These are phyloP conservation scores for Chloroceryle amazona DNA, from an alignment of 2,797 vertebrate genomes.

Conservation along the genomic window DNA sequence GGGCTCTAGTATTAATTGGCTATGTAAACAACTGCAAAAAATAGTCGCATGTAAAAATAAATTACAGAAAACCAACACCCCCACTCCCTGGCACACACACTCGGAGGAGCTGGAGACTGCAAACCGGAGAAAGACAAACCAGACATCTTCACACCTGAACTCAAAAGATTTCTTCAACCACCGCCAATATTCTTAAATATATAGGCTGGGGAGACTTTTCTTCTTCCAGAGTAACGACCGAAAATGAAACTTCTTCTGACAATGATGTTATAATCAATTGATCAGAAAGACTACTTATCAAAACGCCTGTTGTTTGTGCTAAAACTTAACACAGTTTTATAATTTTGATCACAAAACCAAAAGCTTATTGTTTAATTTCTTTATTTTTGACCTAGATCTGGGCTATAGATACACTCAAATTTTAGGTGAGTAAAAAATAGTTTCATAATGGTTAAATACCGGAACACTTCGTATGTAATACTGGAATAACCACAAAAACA, in stretches of 20 bases:
- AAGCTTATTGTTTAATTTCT: not conserved
- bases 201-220: not conserved
- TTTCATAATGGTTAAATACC: constrained; percentile 6
- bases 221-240: not conserved
- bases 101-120: not conserved
- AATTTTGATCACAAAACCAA: not conserved
- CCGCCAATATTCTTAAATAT: not conserved
- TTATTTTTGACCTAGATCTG: not conserved
- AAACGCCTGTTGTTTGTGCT: not conserved
- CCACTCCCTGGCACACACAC: accelerated
- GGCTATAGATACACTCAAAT: not conserved
- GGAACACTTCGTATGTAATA: not conserved
- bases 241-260: not conserved
- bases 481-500: constrained; percentile 48
- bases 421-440: not conserved
- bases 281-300: not conserved
- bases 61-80: not conserved
- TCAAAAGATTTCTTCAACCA: not conserved
- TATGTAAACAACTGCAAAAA: not conserved
- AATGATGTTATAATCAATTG: not conserved
- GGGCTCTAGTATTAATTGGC: not conserved
- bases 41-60: not conserved
- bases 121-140: not conserved
- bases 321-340: not conserved
- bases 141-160: constrained; percentile 31